Evolutionary conservation across 1,140 invertebrate species (phyloP).

Genomic region (Anoplophora glabripennis): DNA sequence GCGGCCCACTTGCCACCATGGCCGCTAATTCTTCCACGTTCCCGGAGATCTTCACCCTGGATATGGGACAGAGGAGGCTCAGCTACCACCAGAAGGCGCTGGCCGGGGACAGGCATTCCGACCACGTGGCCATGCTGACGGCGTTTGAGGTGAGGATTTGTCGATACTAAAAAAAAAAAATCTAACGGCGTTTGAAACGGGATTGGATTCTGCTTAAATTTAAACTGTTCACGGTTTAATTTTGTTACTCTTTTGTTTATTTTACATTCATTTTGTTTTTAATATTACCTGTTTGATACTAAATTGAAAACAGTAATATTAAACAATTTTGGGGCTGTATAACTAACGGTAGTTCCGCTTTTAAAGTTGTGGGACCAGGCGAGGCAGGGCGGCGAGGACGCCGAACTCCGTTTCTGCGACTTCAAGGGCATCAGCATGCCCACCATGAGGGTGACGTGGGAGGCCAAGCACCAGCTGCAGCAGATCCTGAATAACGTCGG

Average conservation of each 20-base stretch:
- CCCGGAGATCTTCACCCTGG: conserved; percentile 80
- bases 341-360: background rate
- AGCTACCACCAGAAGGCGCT: conserved; percentile 76
- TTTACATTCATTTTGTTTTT: too few relatives aligned
- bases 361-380: conserved; percentile 76
- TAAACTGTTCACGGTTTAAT: too few relatives aligned
- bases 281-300: too few relatives aligned
- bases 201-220: too few relatives aligned
- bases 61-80: conserved; percentile 65
- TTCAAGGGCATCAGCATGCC: conserved; percentile 84
- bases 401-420: conserved; percentile 85
- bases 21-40: conserved; percentile 92
- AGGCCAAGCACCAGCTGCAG: conserved; percentile 89
- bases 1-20: conserved; percentile 87
- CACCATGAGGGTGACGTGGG: conserved; percentile 84
- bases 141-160: conserved; percentile 68
- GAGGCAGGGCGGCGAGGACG: conserved; percentile 70
- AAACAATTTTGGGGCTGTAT: too few relatives aligned
- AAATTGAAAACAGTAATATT: conserved; percentile 4
- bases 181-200: too few relatives aligned
- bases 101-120: conserved; percentile 82
- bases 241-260: conserved; percentile 5
- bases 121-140: conserved; percentile 93
- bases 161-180: too few relatives aligned
- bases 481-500: conserved; percentile 78